Evolutionary conservation across 2,888 invertebrate species (phyloP), one percentile per base, ranked within the genome.

Genomic region (Nineta flava): DNA sequence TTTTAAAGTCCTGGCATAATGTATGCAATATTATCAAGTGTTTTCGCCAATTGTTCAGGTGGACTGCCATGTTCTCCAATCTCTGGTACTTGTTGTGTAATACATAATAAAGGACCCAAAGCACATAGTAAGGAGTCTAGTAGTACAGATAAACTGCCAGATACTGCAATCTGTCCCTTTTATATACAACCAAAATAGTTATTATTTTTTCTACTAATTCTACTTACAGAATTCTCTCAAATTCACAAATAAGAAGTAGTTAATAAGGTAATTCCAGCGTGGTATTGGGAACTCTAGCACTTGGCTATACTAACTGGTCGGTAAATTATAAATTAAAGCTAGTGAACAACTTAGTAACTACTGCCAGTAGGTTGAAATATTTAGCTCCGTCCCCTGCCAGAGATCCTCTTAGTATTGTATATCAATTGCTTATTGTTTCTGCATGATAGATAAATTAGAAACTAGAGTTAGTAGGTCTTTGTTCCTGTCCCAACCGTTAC

Each of bases 1-100:
- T n/a, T n/a, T 67, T 71, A 83, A 17, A 84, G 66, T 45, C 86
- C 85, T 3, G 86, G 87, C 91, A 92, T 95, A 57, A 95, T 86
- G 62, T 94, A 95, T 0, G 94, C 94, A 55, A 94, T 90, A 66
- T 94, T 93, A 67, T 95, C 93, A 49, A 95, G 75, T 34, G 88
- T 90, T 58, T 81, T 70, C 56, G 64, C 58, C 31, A 67, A 53
- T 52, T 66, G 62, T 52, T 69, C 69, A 1, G 67, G 69, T 54
- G 59, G 75, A 61, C 73, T 79, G 63, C 76, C 74, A 49, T 78
- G 74, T 47, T 77, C 76, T 57, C 81, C 78, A 34, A 87, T 68
- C 58, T 83, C 83, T 0, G 90, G 87, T 35, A 94, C 71, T 57
- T 87, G 85, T 56, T 86, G 83, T 0, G 90, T 85, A 51, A 95